Evolutionary conservation across 2,113 vertebrate genomes (phyloP).

Genomic region (Rafetus swinhoei): DNA sequence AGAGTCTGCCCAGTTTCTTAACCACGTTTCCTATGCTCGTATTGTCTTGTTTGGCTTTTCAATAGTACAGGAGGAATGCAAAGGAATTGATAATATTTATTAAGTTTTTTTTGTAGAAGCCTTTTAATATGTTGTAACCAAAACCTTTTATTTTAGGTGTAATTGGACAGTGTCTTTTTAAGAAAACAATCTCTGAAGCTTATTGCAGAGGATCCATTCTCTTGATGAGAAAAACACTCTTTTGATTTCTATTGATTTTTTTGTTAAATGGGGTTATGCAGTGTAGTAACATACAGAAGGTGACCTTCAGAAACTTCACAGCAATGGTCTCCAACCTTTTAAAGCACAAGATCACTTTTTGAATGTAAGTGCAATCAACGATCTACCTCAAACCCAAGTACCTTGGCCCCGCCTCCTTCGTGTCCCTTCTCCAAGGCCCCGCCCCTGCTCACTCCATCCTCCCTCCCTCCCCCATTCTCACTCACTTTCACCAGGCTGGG

Average conservation of each 20-base stretch:
- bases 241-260: neutral
- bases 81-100: neutral
- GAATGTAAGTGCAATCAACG: too few species aligned
- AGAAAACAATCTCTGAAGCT: neutral
- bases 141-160: neutral
- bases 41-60: fast-evolving
- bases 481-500: too few species aligned
- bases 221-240: neutral
- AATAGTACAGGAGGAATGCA: neutral
- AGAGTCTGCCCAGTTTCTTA: neutral
- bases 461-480: too few species aligned
- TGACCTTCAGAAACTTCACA: neutral
- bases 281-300: neutral
- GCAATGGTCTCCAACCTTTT: too few species aligned
- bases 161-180: neutral
- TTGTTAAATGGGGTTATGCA: neutral
- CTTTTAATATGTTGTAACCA: neutral
- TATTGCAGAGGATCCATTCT: neutral
- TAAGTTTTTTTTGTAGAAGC: neutral
- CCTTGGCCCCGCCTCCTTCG: too few species aligned
- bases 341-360: too few species aligned
- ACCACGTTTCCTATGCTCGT: neutral
- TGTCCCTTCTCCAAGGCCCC: too few species aligned
- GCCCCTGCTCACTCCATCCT: too few species aligned
- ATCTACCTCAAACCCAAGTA: too few species aligned